A percentile compares a stretch with the other conserved stretches of the same genome.
phyloP scores from a whole-genome alignment of 2,113 vertebrate species.

The Coturnix japonica region DNA sequence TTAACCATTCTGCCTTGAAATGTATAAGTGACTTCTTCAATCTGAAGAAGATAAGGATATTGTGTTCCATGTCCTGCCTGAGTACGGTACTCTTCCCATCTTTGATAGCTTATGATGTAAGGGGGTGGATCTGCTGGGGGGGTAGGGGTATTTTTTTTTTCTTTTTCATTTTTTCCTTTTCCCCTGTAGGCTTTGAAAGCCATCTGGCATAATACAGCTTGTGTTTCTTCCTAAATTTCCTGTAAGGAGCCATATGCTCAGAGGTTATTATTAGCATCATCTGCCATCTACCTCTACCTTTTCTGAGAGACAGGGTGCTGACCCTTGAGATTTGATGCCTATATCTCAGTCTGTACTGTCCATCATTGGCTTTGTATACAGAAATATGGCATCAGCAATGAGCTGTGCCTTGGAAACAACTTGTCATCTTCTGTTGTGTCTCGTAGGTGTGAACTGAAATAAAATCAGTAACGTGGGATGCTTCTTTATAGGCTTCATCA shows the following conservation, averaged over 20 bases:
- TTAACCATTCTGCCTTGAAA: background rate
- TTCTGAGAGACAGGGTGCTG: background rate
- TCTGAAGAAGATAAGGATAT: background rate
- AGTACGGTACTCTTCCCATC: background rate
- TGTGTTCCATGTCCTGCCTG: fast-evolving
- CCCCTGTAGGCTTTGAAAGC: background rate
- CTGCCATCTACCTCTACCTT: background rate
- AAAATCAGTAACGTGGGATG: background rate
- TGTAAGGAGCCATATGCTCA: background rate
- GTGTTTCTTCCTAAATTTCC: background rate
- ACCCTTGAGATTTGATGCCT: background rate
- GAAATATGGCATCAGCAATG: background rate
- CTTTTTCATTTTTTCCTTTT: background rate
- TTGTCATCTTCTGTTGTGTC: background rate
- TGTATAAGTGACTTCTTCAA: background rate
- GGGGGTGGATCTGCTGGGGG: background rate
- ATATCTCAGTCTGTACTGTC: background rate
- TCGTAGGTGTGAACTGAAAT: background rate
- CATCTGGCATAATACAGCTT: background rate
- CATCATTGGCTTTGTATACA: background rate
- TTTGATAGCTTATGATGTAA: background rate
- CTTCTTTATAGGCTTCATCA: background rate
- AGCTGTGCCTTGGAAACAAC: background rate
- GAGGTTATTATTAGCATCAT: background rate
- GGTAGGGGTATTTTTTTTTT: background rate